Base-by-base conservation (phyloP, 2,888 invertebrate species). In the Clanis bilineata region DNA sequence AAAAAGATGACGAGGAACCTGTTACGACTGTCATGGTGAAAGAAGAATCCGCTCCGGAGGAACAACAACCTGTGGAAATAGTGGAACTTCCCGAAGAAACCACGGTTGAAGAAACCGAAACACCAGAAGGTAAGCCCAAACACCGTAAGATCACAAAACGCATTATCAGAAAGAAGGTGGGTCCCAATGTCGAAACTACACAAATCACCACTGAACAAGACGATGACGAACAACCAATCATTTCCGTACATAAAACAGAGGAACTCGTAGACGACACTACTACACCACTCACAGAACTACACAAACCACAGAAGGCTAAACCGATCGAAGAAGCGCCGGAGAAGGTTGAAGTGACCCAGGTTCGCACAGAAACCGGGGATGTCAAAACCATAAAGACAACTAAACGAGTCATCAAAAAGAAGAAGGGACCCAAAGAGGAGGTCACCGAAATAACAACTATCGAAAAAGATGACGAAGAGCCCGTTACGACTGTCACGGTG, bases 401-500 rank as follows among this genome's bases (percentile, higher is more conserved):
- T 67, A 58, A 73, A 70, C 64, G 64, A 6, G 69, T 76, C 69
- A 18, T 76, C 23, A 82, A 67, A 47, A 71, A 65, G 38, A 65
- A 64, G 44, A 64, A 63, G 76, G 69, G 68, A 0, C 64, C 63
- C 0, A 80, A 55, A 12, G 62, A 56, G 71, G 76, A 59, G 79
- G 76, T 67, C 67, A 80, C 66, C 66, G 65, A 68, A 74, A 69
- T 21, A 7, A 63, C 60, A 0, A 62, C 62, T 5, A 22, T 59
- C 67, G 82, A 66, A 71, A 87, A 80, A 68, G 77, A 88, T 74
- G 88, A 86, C 62, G 79, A 87, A 63, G 65, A 71, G 32, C 79
- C 79, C 0, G 71, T 77, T 62, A 81, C 79, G 47, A 79, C 77
- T 0, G 64, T 66, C 1, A 61, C 43, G 0, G 79, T 84, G 2